Conservation (phyloP, 2,888 invertebrate species). For the Bombylius major region DNA sequence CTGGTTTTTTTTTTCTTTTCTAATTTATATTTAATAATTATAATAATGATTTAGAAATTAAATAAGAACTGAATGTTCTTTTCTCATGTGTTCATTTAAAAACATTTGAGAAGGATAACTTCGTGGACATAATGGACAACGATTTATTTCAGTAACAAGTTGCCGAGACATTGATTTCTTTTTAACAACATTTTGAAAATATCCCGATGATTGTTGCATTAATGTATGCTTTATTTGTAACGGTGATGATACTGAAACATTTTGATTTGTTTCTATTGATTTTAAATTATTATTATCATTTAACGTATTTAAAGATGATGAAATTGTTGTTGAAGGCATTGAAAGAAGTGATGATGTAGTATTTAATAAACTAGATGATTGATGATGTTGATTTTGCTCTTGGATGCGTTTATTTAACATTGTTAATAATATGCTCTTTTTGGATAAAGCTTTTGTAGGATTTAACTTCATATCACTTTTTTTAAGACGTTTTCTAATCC, state of each 20-base stretch:
- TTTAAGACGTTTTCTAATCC: neutral
- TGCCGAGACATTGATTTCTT: neutral
- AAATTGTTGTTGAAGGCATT: too few species aligned
- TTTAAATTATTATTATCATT: too few species aligned
- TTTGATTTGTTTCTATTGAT: too few species aligned
- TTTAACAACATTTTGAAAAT: neutral
- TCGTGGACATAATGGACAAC: slow-evolving; percentile 34
- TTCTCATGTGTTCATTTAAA: slow-evolving; percentile 36
- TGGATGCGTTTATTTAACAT: neutral
- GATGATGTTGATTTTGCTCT: neutral
- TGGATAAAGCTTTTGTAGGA: neutral
- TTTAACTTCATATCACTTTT: neutral
- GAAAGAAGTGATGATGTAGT: slow-evolving; percentile 10
- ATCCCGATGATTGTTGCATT: neutral
- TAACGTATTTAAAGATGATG: too few species aligned
- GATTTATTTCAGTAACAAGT: slow-evolving; percentile 23
- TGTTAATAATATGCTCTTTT: neutral
- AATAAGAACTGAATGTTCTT: slow-evolving; percentile 34
- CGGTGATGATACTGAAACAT: too few species aligned
- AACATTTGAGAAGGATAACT: slow-evolving; percentile 34
- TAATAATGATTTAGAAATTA: slow-evolving; percentile 10
- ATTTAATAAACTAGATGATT: slow-evolving; percentile 13
- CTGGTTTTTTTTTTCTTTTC: neutral
- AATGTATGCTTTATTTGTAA: too few species aligned
- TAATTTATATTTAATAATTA: neutral